Evolutionary conservation across 1,140 invertebrate species (phyloP).

Genomic region (Drosophila murphyi): DNA sequence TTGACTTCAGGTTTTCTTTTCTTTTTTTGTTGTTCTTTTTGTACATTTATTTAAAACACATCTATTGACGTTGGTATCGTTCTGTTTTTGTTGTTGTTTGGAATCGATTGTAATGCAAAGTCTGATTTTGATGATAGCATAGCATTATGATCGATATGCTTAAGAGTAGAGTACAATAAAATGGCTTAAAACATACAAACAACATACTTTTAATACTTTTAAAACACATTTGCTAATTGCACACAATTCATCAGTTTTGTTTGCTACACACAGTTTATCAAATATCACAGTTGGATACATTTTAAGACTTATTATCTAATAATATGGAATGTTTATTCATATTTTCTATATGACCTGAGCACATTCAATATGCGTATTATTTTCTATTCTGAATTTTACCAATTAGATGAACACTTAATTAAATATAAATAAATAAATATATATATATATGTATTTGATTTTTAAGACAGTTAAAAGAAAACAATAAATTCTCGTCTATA

Average conservation of each 20-base stretch:
- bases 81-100: background rate
- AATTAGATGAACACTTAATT: conserved; percentile 10
- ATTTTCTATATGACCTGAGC: conserved; percentile 27
- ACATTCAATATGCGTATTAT: conserved; percentile 5
- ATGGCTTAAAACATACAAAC: conserved; percentile 5
- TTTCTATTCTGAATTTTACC: background rate
- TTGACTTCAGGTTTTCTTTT: background rate
- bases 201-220: conserved; percentile 9
- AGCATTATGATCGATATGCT: too few relatives aligned
- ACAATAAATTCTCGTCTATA: conserved; percentile 15
- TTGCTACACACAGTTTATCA: conserved; percentile 27
- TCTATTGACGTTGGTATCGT: conserved; percentile 14
- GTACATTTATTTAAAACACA: conserved; percentile 7
- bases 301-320: conserved; percentile 14
- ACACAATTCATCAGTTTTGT: conserved; percentile 20
- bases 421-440: background rate
- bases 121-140: background rate
- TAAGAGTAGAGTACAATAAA: background rate
- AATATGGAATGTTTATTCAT: conserved; percentile 10
- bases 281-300: conserved; percentile 44
- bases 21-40: background rate
- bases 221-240: conserved; percentile 35
- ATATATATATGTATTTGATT: conserved; percentile 2
- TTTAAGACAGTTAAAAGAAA: background rate
- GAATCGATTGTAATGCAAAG: background rate